A percentile compares a stretch with the other conserved stretches of the same genome.
These are phyloP conservation scores for Picathartes gymnocephalus DNA, from an alignment of 2,113 vertebrate genomes.

Conservation along the genomic window DNA sequence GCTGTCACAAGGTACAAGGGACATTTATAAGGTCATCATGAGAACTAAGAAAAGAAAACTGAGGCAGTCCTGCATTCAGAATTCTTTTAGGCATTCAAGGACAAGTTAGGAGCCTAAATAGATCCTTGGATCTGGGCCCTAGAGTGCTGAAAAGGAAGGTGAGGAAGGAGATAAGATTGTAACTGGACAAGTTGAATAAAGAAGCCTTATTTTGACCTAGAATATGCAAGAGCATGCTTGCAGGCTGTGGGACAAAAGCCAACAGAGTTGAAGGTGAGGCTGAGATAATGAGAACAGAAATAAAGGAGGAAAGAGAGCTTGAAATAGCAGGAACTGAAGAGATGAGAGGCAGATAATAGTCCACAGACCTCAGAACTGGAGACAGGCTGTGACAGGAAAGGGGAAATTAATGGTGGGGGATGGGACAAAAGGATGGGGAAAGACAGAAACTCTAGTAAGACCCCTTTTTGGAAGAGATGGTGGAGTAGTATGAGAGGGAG, in stretches of 20 bases:
- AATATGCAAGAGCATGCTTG: conserved; percentile 34
- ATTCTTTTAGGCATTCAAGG: not conserved
- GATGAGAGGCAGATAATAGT: not conserved
- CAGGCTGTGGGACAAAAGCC: not conserved
- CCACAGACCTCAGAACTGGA: not conserved
- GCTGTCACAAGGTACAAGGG: not conserved
- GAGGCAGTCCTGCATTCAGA: not conserved
- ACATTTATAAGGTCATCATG: not conserved
- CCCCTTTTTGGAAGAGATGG: not conserved
- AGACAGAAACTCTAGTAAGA: not conserved
- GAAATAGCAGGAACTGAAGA: not conserved
- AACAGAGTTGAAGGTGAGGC: conserved; percentile 29
- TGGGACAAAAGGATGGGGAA: not conserved
- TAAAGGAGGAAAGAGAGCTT: not conserved
- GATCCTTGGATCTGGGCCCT: not conserved
- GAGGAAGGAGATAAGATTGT: not conserved
- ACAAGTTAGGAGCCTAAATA: not conserved
- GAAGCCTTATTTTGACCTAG: not conserved
- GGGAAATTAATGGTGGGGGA: not conserved
- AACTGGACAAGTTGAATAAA: not conserved
- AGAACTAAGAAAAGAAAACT: not conserved
- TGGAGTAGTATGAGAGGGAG: not conserved
- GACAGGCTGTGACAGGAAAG: not conserved
- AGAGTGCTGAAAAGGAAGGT: not conserved
- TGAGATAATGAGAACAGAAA: conserved; percentile 3